Conservation (phyloP, 23 tunicate species). For the Aplidium turbinatum region DNA sequence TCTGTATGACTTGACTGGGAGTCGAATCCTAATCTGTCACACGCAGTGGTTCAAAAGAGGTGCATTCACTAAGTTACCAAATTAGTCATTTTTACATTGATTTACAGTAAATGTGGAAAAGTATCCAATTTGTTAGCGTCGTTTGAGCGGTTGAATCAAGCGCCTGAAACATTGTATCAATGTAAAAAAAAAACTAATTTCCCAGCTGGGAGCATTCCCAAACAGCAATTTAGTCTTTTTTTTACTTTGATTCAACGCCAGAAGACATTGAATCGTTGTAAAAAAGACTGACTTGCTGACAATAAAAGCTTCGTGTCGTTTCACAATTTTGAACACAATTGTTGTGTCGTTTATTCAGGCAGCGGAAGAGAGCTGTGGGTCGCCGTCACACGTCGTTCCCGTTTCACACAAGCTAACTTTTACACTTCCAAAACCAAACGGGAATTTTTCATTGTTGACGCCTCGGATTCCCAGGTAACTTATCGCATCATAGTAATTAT, state of each 20-base stretch:
- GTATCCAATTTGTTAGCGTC: neutral
- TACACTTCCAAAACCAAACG: conserved; percentile 28
- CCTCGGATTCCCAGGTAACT: conserved; percentile 73
- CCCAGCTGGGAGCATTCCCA: too few species aligned
- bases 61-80: neutral
- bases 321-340: too few species aligned
- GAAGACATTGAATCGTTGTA: too few species aligned
- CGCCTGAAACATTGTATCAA: neutral
- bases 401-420: conserved; percentile 64
- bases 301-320: too few species aligned
- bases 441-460: conserved; percentile 66
- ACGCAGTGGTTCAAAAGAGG: too few species aligned
- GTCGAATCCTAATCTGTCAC: too few species aligned
- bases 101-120: neutral
- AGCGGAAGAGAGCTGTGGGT: conserved; percentile 42
- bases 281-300: too few species aligned
- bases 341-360: too few species aligned
- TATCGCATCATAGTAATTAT: neutral
- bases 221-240: too few species aligned
- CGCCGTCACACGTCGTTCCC: conserved; percentile 51
- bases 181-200: too few species aligned
- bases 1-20: too few species aligned
- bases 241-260: too few species aligned
- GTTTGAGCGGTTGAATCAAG: neutral
- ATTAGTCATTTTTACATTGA: neutral